These are phyloP conservation scores for Sphaerodactylus townsendi DNA, from an alignment of 2,113 vertebrate species.

Conservation along the genomic window DNA sequence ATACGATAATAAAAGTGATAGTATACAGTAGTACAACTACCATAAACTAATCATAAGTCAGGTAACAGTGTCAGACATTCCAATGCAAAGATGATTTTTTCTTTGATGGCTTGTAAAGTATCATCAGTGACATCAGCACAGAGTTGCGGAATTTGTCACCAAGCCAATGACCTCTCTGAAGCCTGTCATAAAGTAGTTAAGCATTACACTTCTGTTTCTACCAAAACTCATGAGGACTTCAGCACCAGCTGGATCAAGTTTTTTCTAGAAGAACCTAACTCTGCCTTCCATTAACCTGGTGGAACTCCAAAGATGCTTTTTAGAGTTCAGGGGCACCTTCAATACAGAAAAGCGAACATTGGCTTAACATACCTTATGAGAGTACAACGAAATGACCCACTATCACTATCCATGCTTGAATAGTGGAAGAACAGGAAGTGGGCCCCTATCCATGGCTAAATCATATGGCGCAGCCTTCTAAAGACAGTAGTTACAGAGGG, in stretches of 20 bases:
- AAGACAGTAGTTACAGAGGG: too few species aligned
- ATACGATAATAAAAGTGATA: neutral
- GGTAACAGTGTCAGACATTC: neutral
- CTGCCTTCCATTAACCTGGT: neutral
- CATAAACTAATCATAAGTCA: neutral
- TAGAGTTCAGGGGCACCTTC: slow-evolving; percentile 21
- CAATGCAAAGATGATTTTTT: neutral
- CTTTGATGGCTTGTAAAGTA: neutral
- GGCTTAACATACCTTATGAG: neutral
- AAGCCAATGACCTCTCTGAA: slow-evolving; percentile 25
- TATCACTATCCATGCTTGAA: too few species aligned
- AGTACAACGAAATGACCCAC: neutral
- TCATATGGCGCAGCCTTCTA: too few species aligned
- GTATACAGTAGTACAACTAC: neutral
- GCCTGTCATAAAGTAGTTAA: slow-evolving; percentile 7
- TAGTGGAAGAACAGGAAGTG: neutral
- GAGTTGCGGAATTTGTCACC: slow-evolving; percentile 32
- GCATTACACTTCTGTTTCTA: neutral
- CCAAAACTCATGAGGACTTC: slow-evolving; percentile 25
- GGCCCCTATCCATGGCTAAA: too few species aligned
- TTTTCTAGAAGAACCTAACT: neutral
- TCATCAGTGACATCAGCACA: slow-evolving; percentile 8
- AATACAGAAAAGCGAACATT: neutral
- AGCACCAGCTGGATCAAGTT: neutral
- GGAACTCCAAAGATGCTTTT: neutral